Conservation (phyloP, 37 sponge, comb jelly and placozoan species). For the Chondrosia reniformis region DNA sequence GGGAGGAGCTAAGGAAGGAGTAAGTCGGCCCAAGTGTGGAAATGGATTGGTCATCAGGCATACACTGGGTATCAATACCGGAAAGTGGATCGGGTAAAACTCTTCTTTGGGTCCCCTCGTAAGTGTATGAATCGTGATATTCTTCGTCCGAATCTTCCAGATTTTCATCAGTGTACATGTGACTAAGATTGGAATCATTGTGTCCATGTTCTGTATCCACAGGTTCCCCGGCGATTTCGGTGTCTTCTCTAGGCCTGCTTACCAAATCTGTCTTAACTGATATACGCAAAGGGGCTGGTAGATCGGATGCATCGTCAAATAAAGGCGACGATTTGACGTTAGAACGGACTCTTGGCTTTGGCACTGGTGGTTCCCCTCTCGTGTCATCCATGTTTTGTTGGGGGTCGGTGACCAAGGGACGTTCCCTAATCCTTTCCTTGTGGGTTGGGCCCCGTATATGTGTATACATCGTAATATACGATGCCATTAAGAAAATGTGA, state of each 20-base stretch:
- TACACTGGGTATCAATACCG: background rate
- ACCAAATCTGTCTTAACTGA: too few species aligned
- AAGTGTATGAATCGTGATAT: background rate
- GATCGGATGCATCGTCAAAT: background rate
- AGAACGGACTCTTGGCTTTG: conserved; percentile 6
- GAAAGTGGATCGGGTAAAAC: background rate
- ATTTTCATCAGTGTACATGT: conserved; percentile 1
- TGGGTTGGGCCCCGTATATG: too few species aligned
- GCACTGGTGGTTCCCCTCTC: too few species aligned
- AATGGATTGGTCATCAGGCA: too few species aligned
- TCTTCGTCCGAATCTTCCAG: background rate
- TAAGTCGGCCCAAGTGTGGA: background rate
- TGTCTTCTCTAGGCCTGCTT: too few species aligned
- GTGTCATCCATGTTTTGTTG: too few species aligned
- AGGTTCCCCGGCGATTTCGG: background rate
- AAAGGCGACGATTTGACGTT: background rate
- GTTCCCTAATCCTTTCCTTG: too few species aligned
- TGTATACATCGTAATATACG: too few species aligned
- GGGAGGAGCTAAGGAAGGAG: background rate
- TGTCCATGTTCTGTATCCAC: background rate
- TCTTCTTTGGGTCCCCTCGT: too few species aligned
- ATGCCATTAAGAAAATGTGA: too few species aligned
- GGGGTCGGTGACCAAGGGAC: too few species aligned
- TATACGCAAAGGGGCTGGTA: background rate
- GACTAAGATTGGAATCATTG: background rate